Conservation (phyloP, 1,140 invertebrate genomes). For the Calosoma granatense region DNA sequence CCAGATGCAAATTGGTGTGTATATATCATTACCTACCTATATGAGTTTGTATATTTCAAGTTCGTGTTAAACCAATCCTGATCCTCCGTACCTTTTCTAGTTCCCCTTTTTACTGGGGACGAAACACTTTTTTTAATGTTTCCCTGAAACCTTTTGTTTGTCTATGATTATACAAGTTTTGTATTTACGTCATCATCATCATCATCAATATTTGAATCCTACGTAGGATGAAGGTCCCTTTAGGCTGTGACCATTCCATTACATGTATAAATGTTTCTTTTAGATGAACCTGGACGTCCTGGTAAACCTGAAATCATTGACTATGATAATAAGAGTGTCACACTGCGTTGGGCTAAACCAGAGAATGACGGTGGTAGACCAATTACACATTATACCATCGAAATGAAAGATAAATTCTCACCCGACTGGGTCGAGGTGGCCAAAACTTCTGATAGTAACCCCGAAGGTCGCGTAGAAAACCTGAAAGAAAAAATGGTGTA, state of each 20-base stretch:
- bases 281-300: slow-evolving; percentile 78
- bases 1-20: background rate
- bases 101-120: background rate
- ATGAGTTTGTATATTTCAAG: background rate
- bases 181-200: slow-evolving; percentile 8
- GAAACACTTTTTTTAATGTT: background rate
- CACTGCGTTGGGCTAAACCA: slow-evolving; percentile 84
- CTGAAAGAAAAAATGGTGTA: slow-evolving; percentile 90
- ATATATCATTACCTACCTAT: too few species aligned
- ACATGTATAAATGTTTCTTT: slow-evolving; percentile 13
- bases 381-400: slow-evolving; percentile 89
- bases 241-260: background rate
- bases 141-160: background rate
- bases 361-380: slow-evolving; percentile 86
- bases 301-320: slow-evolving; percentile 87
- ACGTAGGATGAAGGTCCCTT: background rate
- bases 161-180: slow-evolving; percentile 15
- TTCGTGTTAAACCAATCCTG: background rate
- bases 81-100: background rate
- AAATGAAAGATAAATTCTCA: slow-evolving; percentile 92
- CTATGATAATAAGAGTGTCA: slow-evolving; percentile 85
- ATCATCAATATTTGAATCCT: slow-evolving; percentile 1
- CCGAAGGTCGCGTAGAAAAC: slow-evolving; percentile 72
- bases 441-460: slow-evolving; percentile 66
- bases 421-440: slow-evolving; percentile 80